Base-by-base conservation (phyloP, 2,113 vertebrate genomes). In the Todiramphus saurophagus region DNA sequence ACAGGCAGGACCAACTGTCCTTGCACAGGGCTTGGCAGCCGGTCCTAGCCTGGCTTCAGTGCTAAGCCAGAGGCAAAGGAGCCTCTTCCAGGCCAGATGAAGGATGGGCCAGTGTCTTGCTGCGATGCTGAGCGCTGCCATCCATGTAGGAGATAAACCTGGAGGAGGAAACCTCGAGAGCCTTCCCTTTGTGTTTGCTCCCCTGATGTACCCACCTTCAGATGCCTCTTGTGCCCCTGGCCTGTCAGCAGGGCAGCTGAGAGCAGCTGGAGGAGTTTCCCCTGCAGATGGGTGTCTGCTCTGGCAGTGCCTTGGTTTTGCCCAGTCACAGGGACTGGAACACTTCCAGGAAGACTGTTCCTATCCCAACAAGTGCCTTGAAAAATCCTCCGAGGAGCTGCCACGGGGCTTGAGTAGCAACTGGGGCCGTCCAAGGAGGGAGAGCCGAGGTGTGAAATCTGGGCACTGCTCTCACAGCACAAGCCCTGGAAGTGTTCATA, bases 381-480 rank as follows among this genome's bases (percentile, higher is more conserved):
- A 56, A 50, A 89, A 62, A 3, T 10, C 9, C 63, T 43, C 43
- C 0, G 3, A 51, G 64, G 93, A 81, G 35, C 27, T 46, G 48
- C 2, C 1, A 1, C 6, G 81, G 37, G 43, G 25, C n/a, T 79
- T 16, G 31, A 2, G 6, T 3, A 60, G 39, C 25, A 66, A 21
- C 39, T 5, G 39, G 25, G 9, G 23, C 30, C n/a, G 6, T 13
- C 10, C 41, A 39, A 30, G 44, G 74, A 77, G 28, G 43, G n/a
- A 31, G 0, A 7, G 16, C 1, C 0, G 2, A 67, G 53, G 19
- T 4, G 4, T 69, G 83, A 73, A 83, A 21, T 8, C 44, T 46
- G 79, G 70, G 51, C 63, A 10, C 10, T 1, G 10, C n/a, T 85
- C 11, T 31, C 85, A 30, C 51, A 51, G 43, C 43, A 19, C n/a